phyloP scores from a whole-genome alignment of 2,888 invertebrate species.

The Apamea anceps region DNA sequence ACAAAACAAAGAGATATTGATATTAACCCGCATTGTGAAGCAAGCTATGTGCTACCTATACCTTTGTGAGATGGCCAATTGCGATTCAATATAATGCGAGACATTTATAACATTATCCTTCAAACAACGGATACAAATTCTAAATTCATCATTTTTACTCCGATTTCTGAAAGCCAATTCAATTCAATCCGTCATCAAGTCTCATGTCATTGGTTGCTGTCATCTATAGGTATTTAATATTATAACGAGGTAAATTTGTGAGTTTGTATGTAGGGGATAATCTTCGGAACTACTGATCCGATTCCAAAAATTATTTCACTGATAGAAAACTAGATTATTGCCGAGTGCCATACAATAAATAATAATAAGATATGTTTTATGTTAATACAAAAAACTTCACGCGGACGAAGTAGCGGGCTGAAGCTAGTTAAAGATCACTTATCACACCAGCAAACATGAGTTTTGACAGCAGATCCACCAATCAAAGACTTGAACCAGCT shows the following conservation, averaged over 20 bases:
- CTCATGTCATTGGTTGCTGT: not conserved
- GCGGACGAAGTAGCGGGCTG: not conserved
- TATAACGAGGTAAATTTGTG: no score
- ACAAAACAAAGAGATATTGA: conserved; percentile 58
- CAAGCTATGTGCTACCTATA: conserved; percentile 60
- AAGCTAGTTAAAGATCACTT: not conserved
- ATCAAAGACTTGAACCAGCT: conserved; percentile 11
- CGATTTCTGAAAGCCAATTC: not conserved
- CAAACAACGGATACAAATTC: not conserved
- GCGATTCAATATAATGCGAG: conserved; percentile 38
- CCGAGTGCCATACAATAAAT: no score
- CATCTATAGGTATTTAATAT: no score
- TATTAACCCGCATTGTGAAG: conserved; percentile 52
- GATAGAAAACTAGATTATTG: no score
- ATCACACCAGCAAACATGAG: not conserved
- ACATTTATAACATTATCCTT: conserved; percentile 21
- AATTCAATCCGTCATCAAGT: not conserved
- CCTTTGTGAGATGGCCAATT: conserved; percentile 38
- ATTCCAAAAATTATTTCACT: not conserved
- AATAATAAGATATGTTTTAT: no score
- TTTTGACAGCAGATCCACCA: conserved; percentile 20
- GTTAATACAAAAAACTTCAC: not conserved
- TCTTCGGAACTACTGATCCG: no score
- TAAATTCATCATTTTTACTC: conserved; percentile 1
- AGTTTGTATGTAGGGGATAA: no score